Percentiles rank a stretch among this genome's conserved stretches.
Conservation (phyloP, 1,140 invertebrate species). For the Asobara japonica region DNA sequence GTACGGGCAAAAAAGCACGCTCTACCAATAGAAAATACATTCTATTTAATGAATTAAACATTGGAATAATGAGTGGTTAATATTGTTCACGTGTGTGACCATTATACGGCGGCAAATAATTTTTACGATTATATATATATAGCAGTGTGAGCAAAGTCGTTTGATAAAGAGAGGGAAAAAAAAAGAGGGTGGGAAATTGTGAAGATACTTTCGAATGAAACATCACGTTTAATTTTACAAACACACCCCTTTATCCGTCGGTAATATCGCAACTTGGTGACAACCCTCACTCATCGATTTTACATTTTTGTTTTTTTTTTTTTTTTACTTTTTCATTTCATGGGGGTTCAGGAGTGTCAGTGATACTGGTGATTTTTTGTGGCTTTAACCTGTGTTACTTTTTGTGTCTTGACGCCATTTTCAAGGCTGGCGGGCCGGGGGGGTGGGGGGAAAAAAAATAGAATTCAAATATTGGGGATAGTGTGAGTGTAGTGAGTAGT, state of each 20-base stretch:
- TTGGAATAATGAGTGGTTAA: background rate
- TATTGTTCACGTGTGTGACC: too few species aligned
- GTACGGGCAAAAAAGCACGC: slow-evolving; percentile 32
- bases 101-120: background rate
- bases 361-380: background rate
- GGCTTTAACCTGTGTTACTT: background rate
- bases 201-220: slow-evolving; percentile 15
- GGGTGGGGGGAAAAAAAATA: background rate
- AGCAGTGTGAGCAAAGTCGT: background rate
- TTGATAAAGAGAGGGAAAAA: background rate
- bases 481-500: background rate
- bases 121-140: too few species aligned
- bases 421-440: too few species aligned
- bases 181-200: background rate
- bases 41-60: background rate
- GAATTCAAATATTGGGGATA: background rate
- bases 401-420: slow-evolving; percentile 13
- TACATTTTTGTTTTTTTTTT: background rate
- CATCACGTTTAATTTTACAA: slow-evolving; percentile 27
- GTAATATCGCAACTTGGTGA: slow-evolving; percentile 12
- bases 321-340: background rate
- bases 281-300: background rate
- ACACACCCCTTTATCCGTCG: slow-evolving; percentile 25
- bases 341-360: background rate
- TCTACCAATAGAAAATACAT: slow-evolving; percentile 5